These are phyloP conservation scores for Enchytraeus crypticus DNA, from an alignment of 2,888 invertebrate species.

Conservation along the genomic window DNA sequence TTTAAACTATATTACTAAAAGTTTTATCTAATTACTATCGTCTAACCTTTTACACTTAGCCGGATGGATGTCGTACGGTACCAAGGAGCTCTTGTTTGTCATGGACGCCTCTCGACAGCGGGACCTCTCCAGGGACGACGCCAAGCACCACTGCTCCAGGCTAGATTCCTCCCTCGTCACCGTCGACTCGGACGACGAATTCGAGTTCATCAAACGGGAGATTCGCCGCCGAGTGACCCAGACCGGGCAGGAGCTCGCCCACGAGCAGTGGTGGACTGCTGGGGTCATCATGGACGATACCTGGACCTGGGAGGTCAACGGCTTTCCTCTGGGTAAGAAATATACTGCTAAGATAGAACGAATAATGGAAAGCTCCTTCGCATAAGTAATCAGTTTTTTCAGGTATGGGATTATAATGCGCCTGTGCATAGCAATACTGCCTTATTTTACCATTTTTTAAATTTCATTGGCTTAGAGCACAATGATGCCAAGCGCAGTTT, in stretches of 20 bases:
- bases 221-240: conserved; percentile 9
- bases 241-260: conserved; percentile 16
- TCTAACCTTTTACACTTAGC: no score
- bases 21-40: no score
- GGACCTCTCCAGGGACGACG: conserved; percentile 10
- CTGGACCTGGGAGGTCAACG: not conserved
- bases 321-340: not conserved
- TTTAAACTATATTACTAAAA: no score
- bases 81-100: conserved; percentile 9
- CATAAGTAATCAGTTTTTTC: no score
- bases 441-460: no score
- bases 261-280: conserved; percentile 21
- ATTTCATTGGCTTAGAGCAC: no score
- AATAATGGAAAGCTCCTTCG: no score
- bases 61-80: not conserved
- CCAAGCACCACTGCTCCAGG: conserved; percentile 8
- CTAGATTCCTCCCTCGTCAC: conserved; percentile 7
- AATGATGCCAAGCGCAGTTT: no score
- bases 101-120: conserved; percentile 9
- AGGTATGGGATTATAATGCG: no score
- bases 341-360: no score
- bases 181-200: conserved; percentile 12
- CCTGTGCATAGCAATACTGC: no score
- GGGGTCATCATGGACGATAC: conserved; percentile 4
- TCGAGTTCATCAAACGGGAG: conserved; percentile 11